These are phyloP conservation scores for Oncorhynchus masou DNA, from an alignment of 2,113 vertebrate species.

Conservation along the genomic window DNA sequence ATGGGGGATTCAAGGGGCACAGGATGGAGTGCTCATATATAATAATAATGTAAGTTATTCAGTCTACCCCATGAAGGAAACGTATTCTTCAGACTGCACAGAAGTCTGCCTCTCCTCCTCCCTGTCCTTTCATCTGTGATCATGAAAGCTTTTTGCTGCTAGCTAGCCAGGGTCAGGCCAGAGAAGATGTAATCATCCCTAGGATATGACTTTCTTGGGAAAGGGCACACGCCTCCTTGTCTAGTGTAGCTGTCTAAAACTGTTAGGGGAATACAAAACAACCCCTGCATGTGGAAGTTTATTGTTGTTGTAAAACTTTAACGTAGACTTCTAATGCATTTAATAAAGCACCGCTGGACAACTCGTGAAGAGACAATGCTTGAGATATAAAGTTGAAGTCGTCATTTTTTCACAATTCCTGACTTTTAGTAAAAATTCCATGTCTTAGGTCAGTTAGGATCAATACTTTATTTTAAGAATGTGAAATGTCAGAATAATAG, in stretches of 20 bases:
- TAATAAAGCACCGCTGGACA: background rate
- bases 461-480: too few relatives aligned
- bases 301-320: slow-evolving; percentile 34
- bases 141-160: slow-evolving; percentile 33
- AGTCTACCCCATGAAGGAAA: slow-evolving; percentile 57
- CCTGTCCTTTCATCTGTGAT: slow-evolving; percentile 44
- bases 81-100: slow-evolving; percentile 31
- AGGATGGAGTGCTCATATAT: slow-evolving; percentile 9
- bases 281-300: slow-evolving; percentile 28
- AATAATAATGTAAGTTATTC: slow-evolving; percentile 53
- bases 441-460: too few relatives aligned
- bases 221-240: slow-evolving; percentile 36
- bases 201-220: slow-evolving; percentile 43
- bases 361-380: background rate
- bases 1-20: slow-evolving; percentile 35
- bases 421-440: too few relatives aligned
- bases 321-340: too few relatives aligned
- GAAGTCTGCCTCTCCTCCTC: slow-evolving; percentile 44
- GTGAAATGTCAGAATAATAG: too few relatives aligned
- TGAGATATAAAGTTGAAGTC: background rate
- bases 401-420: too few relatives aligned
- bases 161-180: slow-evolving; percentile 12
- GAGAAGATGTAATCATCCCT: slow-evolving; percentile 44
- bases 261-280: slow-evolving; percentile 19
- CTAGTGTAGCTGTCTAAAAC: slow-evolving; percentile 22